Percentiles rank a stretch among this genome's conserved stretches.
These are phyloP conservation scores for Larimichthys polyactis DNA, from an alignment of 2,113 vertebrate species.

Conservation along the genomic window DNA sequence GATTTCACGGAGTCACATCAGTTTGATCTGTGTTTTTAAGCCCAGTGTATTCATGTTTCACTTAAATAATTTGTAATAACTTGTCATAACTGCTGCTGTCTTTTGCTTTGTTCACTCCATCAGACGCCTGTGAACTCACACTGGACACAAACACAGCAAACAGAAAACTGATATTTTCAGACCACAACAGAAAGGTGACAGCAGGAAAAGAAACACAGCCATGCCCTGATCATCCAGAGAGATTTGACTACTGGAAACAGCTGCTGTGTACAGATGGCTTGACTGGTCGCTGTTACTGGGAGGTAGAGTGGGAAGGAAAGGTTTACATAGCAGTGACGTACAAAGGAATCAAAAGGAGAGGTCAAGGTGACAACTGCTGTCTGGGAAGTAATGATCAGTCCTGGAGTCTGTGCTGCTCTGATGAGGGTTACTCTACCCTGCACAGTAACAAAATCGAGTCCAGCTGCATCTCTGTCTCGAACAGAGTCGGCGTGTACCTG, in stretches of 20 bases:
- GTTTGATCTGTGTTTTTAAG: too few species aligned
- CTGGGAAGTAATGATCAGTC: constrained; percentile 49
- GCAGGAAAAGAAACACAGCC: not conserved
- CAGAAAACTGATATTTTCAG: not conserved
- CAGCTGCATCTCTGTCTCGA: rapidly evolving
- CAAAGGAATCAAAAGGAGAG: constrained; percentile 26
- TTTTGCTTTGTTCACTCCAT: not conserved
- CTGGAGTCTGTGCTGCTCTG: constrained; percentile 52
- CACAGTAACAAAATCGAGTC: not conserved
- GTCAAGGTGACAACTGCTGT: not conserved
- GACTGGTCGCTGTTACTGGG: constrained; percentile 57
- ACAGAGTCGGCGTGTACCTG: constrained; percentile 56
- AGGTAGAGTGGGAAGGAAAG: constrained; percentile 19
- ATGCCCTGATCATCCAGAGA: constrained; percentile 47
- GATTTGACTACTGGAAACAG: constrained; percentile 63
- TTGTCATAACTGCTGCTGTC: rapidly evolving
- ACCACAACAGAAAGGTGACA: constrained; percentile 36
- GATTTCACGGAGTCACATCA: too few species aligned
- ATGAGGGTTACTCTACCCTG: not conserved
- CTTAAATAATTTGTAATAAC: too few species aligned
- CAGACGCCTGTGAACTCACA: constrained; percentile 20
- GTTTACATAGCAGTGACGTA: constrained; percentile 43
- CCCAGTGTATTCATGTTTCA: too few species aligned
- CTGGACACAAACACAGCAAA: constrained; percentile 52
- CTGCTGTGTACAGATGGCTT: constrained; percentile 39